These are phyloP conservation scores for Leptarthrus brevirostris DNA, from an alignment of 2,888 invertebrate species.

Conservation along the genomic window DNA sequence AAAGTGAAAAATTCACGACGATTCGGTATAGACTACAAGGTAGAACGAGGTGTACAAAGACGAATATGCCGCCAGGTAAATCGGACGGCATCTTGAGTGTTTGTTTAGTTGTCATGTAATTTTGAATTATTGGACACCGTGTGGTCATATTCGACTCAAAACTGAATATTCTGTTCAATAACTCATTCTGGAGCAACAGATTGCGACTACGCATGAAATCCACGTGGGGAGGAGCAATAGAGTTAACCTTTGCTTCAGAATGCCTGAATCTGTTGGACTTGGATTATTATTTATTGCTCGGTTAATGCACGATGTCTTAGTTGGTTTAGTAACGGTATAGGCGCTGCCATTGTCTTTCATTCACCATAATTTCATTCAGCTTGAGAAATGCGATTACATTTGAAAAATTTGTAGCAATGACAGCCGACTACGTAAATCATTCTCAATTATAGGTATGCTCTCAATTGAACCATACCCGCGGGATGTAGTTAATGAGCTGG, in stretches of 20 bases:
- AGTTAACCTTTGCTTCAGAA: no score
- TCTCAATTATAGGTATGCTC: constrained; percentile 30
- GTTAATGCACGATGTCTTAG: background rate
- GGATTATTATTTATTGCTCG: background rate
- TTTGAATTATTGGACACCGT: constrained; percentile 48
- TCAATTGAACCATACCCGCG: background rate
- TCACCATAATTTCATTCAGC: background rate
- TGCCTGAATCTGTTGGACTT: background rate
- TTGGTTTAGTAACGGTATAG: background rate
- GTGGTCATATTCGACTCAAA: constrained; percentile 32
- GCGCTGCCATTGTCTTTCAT: background rate
- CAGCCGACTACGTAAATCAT: constrained; percentile 34
- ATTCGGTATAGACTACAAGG: constrained; percentile 7
- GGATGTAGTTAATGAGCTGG: constrained; percentile 34
- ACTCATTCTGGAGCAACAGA: constrained; percentile 10
- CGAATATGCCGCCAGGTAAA: constrained; percentile 20
- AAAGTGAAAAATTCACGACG: constrained; percentile 21
- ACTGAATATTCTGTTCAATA: background rate
- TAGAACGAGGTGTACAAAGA: constrained; percentile 15
- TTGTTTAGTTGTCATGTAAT: constrained; percentile 50
- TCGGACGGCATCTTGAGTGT: constrained; percentile 36
- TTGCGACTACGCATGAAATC: constrained; percentile 16
- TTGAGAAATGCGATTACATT: background rate
- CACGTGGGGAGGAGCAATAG: constrained; percentile 34
- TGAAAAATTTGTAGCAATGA: constrained; percentile 28